Percentiles rank a stretch among this genome's conserved stretches.
These are phyloP conservation scores for Ricordea florida DNA, from an alignment of 92 coral and sea anemone species.

Conservation along the genomic window DNA sequence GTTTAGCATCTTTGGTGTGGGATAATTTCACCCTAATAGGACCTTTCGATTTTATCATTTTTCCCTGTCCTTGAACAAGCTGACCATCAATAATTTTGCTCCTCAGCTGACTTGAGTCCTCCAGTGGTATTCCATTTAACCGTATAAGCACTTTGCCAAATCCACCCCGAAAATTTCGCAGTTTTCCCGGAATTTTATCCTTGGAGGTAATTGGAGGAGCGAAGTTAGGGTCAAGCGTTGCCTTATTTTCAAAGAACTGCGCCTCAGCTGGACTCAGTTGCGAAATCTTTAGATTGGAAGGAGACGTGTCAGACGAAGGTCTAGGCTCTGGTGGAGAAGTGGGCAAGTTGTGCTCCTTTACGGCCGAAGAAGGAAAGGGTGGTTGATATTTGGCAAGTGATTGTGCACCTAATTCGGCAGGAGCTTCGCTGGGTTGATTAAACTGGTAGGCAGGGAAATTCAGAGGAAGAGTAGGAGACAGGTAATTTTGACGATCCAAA, in stretches of 20 bases:
- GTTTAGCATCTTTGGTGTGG: slow-evolving; percentile 82
- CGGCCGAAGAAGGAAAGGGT: slow-evolving; percentile 38
- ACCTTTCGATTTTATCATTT: slow-evolving; percentile 90
- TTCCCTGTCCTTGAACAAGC: slow-evolving; percentile 84
- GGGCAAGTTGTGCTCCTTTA: slow-evolving; percentile 27
- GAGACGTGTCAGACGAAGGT: background rate
- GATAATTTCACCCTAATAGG: slow-evolving; percentile 85
- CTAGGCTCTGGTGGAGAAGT: background rate
- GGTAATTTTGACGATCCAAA: too few relatives aligned
- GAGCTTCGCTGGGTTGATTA: background rate
- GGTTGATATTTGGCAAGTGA: slow-evolving; percentile 37
- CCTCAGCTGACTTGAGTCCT: slow-evolving; percentile 82
- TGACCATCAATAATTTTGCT: slow-evolving; percentile 82
- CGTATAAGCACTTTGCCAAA: slow-evolving; percentile 72
- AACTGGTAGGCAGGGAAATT: background rate
- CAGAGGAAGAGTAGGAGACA: background rate
- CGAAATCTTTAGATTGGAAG: slow-evolving; percentile 49
- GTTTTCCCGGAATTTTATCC: slow-evolving; percentile 70
- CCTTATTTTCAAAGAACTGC: slow-evolving; percentile 69
- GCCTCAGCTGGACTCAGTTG: slow-evolving; percentile 79
- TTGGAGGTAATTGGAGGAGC: slow-evolving; percentile 59
- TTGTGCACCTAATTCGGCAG: slow-evolving; percentile 11
- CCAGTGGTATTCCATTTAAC: slow-evolving; percentile 92
- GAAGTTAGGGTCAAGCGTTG: slow-evolving; percentile 56
- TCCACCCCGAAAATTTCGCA: slow-evolving; percentile 27